Evolutionary conservation across 2,113 vertebrate genomes (phyloP).

Genomic region (Poeciliopsis turrubarensis): DNA sequence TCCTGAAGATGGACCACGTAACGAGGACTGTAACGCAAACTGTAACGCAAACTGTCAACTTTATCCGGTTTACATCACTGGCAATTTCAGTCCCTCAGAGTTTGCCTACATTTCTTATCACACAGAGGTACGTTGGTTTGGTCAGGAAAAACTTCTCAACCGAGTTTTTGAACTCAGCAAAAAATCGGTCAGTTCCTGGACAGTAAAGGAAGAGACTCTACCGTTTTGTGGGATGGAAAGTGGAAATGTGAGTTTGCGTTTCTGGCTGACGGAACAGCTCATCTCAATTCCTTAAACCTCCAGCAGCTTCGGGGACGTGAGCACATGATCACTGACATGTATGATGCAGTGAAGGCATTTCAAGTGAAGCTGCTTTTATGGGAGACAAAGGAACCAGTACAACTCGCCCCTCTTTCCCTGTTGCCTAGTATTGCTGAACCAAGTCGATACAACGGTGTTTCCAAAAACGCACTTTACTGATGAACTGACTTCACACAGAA

Average conservation of each 20-base stretch:
- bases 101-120: slow-evolving; percentile 29
- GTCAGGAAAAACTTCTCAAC: slow-evolving; percentile 20
- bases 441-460: slow-evolving; percentile 6
- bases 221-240: slow-evolving; percentile 26
- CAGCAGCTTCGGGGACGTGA: slow-evolving; percentile 12
- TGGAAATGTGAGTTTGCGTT: slow-evolving; percentile 39
- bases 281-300: slow-evolving; percentile 25
- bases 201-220: slow-evolving; percentile 24
- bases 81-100: not conserved
- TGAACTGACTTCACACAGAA: not conserved
- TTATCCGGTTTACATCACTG: too few relatives aligned
- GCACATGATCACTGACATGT: slow-evolving; percentile 17
- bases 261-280: slow-evolving; percentile 28
- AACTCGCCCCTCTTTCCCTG: slow-evolving; percentile 24
- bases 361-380: slow-evolving; percentile 25
- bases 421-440: slow-evolving; percentile 21
- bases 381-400: slow-evolving; percentile 25
- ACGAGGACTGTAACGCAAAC: too few relatives aligned
- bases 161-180: slow-evolving; percentile 27
- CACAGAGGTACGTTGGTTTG: slow-evolving; percentile 33
- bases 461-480: not conserved
- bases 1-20: too few relatives aligned
- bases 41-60: too few relatives aligned
- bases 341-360: slow-evolving; percentile 28
- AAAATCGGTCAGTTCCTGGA: slow-evolving; percentile 34